Percentiles rank a stretch among this genome's conserved stretches.
These are phyloP conservation scores for Dryobates pubescens DNA, from an alignment of 2,797 vertebrate genomes.

Conservation along the genomic window DNA sequence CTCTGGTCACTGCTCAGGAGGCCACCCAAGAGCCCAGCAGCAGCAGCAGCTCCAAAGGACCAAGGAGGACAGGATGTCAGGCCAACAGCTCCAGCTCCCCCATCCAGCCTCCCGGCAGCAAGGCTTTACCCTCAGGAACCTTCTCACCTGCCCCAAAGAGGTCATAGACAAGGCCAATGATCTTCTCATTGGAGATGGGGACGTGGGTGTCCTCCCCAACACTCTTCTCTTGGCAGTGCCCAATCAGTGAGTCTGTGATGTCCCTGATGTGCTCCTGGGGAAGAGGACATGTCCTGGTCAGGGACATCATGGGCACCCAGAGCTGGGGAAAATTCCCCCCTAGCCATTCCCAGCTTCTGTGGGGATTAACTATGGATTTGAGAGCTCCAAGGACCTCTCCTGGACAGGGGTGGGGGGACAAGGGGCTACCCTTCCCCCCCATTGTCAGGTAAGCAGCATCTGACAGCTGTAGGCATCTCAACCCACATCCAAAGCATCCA, in stretches of 20 bases:
- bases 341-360: rapidly evolving
- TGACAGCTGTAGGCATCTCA: not conserved
- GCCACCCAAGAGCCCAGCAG: rapidly evolving
- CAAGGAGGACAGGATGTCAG: rapidly evolving
- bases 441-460: not conserved
- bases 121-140: not conserved
- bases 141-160: slow-evolving; percentile 84
- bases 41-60: not conserved
- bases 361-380: not conserved
- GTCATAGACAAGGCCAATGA: slow-evolving; percentile 85
- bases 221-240: slow-evolving; percentile 87
- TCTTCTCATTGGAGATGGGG: slow-evolving; percentile 83
- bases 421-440: not conserved
- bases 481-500: not conserved
- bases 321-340: not conserved
- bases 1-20: not conserved
- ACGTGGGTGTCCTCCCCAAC: slow-evolving; percentile 81
- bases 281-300: not conserved
- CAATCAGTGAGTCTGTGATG: slow-evolving; percentile 92
- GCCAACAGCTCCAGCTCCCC: rapidly evolving
- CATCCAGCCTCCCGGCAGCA: not conserved
- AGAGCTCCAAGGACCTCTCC: not conserved
- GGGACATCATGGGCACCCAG: not conserved
- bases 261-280: slow-evolving; percentile 88
- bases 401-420: not conserved